Evolutionary conservation across 2,888 invertebrate species (phyloP), one percentile per base, ranked within the genome.

Genomic region (Trissolcus brochymenae): DNA sequence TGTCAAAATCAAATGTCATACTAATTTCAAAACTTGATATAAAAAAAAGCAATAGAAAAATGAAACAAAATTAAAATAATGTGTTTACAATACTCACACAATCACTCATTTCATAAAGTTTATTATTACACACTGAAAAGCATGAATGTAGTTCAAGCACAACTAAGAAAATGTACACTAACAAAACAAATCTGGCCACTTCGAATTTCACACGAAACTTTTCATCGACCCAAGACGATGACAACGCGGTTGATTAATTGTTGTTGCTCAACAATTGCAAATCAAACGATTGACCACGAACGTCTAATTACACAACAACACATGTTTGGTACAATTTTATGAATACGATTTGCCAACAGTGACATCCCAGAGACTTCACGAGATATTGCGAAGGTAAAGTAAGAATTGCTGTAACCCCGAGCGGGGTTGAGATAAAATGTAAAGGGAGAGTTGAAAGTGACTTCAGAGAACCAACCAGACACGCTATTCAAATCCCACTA

Each of bases 401-500:
- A 67, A 79, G 82, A 83, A 79, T 80, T 80, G 81, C 80, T 80
- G 81, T 80, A 82, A 82, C 81, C 72, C 73, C 77, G 61, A 60
- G 73, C 74, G 57, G 56, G 75, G 70, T 61, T 73, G 72, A 61
- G 75, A 67, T 74, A 68, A 75, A 61, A 75, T 82, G 82, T 81
- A 79, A 82, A 81, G 82, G 85, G 84, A 86, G 79, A 81, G 81
- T 64, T 79, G 82, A 78, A 83, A 81, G 84, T 79, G 73, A 76
- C 70, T 68, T 64, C 67, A 53, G 75, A 62, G 81, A 81, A 74
- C 87, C 86, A 88, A 87, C 85, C 84, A 83, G 84, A 64, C 66
- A 76, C 78, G 79, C 51, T 74, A 79, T 78, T 79, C 76, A 54
- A 71, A 81, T 84, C 88, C 88, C 87, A 87, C 88, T 79, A 82